Base-by-base conservation (phyloP, 2,888 invertebrate genomes). In the Dicycla oo region DNA sequence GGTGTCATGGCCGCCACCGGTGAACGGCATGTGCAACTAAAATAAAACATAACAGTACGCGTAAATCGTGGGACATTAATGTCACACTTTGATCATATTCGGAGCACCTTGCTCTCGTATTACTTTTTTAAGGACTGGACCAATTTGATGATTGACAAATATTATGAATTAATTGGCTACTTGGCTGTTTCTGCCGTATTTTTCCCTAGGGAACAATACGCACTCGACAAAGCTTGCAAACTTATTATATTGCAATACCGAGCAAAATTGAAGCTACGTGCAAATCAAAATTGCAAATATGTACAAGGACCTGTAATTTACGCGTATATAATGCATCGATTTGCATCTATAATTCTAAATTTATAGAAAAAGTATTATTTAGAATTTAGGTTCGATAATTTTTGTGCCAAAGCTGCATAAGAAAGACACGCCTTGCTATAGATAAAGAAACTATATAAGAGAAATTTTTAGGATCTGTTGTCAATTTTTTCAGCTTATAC, bases 1-100 rank as follows among this genome's bases (percentile, higher is more conserved):
- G 89, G 89, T 94, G 94, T 94, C 95, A 95, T 87, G 95, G 95
- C 91, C 94, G 90, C 90, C 88, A 90, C 88, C 84, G 82, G 93
- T 93, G 94, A 94, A 94, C 79, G 74, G 81, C 78, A 86, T 84
- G 77, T 78, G 85, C 88, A 85, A 84, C 83, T 88, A 89, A 89
- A 92, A 92, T 91, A 86, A 90, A 91, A 90, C 89, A 89, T 91
- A 85, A 81, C 76, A 78, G 73, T 78, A 69, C 75, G 75, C 80
- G 76, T 83, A 85, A 87, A 87, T 86, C 85, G 86, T 86, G 85
- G 77, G 86, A 89, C 80, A 88, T 84, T 81, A 84, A 81, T 80
- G 81, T 77, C 84, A 74, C 67, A 80, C 79, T 71, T 78, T 70
- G 78, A 83, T 84, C 84, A 76, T 80, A 79, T 86, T 78, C 66